A percentile compares a stretch with the other conserved stretches of the same genome.
Evolutionary conservation across 2,888 invertebrate species (phyloP).

Genomic region (Catocala fraxini): DNA sequence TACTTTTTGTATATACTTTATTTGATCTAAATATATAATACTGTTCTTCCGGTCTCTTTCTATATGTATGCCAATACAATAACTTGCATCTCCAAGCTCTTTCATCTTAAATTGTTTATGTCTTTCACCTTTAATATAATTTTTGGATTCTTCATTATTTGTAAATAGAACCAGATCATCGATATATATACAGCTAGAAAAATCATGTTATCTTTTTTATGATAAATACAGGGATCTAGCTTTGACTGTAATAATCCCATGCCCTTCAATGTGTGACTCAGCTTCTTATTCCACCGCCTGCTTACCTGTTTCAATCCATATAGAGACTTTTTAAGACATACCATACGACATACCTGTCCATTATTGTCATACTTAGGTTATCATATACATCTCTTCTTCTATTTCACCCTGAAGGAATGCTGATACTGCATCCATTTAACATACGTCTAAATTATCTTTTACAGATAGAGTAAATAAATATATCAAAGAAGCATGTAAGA

Average conservation of each 20-base stretch:
- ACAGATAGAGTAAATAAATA: too few relatives aligned
- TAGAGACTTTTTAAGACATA: slow-evolving; percentile 21
- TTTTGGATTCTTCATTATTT: background rate
- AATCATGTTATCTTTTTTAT: background rate
- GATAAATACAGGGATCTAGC: slow-evolving; percentile 7
- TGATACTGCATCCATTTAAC: too few relatives aligned
- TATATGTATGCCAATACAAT: too few relatives aligned
- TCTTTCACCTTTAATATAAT: background rate
- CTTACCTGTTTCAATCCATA: slow-evolving; percentile 27
- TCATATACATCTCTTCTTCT: slow-evolving; percentile 1
- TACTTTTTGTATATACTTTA: slow-evolving; percentile 11
- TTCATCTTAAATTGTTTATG: background rate
- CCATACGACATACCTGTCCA: slow-evolving; percentile 18
- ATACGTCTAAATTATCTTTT: too few relatives aligned
- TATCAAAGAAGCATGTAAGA: too few relatives aligned
- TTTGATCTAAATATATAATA: slow-evolving; percentile 8
- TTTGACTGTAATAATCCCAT: slow-evolving; percentile 5
- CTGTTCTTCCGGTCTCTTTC: slow-evolving; percentile 11
- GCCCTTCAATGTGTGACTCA: background rate
- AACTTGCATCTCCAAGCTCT: background rate
- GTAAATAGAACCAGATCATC: background rate
- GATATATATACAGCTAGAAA: background rate
- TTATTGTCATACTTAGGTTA: background rate
- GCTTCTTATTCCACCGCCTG: slow-evolving; percentile 17
- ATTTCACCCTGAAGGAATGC: background rate